Percentiles rank a stretch among this genome's conserved stretches.
phyloP scores from a whole-genome alignment of 2,113 vertebrate genomes.

The Halcyon senegalensis region DNA sequence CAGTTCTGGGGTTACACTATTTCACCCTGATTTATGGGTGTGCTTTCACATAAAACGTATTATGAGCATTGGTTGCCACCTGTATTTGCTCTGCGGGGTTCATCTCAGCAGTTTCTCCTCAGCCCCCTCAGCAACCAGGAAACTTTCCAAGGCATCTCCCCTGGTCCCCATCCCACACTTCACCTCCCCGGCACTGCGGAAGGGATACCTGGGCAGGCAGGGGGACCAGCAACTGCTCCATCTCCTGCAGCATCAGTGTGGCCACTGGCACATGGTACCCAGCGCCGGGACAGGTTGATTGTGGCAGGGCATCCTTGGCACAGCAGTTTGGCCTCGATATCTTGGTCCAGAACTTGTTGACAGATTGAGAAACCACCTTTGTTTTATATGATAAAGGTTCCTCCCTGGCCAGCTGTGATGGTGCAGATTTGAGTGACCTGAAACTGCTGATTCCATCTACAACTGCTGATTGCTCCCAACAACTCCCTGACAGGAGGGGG shows the following conservation, averaged over 20 bases:
- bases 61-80: neutral
- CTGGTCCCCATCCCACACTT: rapidly evolving
- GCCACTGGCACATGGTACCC: neutral
- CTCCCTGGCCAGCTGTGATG: neutral
- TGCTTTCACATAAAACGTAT: neutral
- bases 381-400: neutral
- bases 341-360: neutral
- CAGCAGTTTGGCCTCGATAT: neutral
- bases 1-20: rapidly evolving
- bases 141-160: neutral
- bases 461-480: neutral
- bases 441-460: neutral
- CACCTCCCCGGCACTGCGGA: neutral
- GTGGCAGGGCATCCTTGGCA: neutral
- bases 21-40: neutral
- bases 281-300: neutral
- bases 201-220: neutral
- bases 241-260: neutral
- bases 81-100: neutral
- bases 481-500: neutral
- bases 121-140: neutral
- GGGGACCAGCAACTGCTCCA: rapidly evolving
- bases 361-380: neutral
- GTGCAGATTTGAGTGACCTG: neutral
- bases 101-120: neutral